These are phyloP conservation scores for Squalus acanthias DNA, from an alignment of 2,797 vertebrate species.

Conservation along the genomic window DNA sequence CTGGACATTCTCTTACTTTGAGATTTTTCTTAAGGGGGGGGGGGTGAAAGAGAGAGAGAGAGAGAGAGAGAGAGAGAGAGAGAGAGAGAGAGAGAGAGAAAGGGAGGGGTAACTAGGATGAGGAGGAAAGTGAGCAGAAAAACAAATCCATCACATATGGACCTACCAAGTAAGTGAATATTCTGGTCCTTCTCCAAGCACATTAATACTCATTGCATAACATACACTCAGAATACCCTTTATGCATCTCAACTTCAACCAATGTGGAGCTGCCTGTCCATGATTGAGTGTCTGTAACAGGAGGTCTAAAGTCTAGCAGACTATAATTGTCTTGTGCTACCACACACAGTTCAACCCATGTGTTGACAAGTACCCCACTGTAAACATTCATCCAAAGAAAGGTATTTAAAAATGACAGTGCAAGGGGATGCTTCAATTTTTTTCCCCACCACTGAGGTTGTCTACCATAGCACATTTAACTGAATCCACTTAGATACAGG, in stretches of 20 bases:
- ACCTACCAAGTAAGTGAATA: neutral
- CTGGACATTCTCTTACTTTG: neutral
- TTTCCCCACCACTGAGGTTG: neutral
- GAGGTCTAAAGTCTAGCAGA: neutral
- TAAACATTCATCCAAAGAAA: neutral
- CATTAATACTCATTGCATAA: neutral
- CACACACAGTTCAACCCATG: neutral
- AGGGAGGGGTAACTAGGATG: neutral
- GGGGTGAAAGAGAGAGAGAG: too few relatives aligned
- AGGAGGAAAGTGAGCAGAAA: neutral
- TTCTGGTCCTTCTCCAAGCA: neutral
- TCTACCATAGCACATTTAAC: neutral
- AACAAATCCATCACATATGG: neutral
- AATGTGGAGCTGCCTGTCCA: neutral
- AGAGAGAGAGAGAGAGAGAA: too few relatives aligned
- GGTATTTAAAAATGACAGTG: neutral
- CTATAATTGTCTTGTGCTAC: neutral
- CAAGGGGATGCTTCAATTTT: neutral
- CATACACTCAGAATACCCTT: too few relatives aligned
- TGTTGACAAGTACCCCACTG: neutral
- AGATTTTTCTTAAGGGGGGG: neutral
- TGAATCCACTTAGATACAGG: neutral
- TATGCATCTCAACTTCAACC: neutral
- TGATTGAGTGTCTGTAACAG: neutral
- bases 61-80: too few relatives aligned